A percentile compares a stretch with the other conserved stretches of the same genome.
phyloP scores from a whole-genome alignment of 1,140 invertebrate species.

The Philopotamus ludificatus region DNA sequence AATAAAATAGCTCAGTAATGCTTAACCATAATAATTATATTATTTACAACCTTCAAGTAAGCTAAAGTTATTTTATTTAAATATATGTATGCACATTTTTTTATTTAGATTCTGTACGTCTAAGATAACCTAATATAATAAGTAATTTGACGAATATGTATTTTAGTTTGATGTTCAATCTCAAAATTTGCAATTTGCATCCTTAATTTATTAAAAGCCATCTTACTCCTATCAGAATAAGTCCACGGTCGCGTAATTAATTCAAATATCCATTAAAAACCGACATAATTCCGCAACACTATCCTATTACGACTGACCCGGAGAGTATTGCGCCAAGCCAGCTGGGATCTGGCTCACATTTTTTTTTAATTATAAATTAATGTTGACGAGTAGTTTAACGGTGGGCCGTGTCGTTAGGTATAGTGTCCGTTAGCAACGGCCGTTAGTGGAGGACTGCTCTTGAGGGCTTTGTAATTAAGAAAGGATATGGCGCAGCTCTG shows the following conservation, averaged over 20 bases:
- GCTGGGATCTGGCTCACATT: not conserved
- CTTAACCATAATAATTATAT: no score
- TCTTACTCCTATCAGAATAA: not conserved
- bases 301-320: not conserved
- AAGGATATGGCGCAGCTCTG: slow-evolving; percentile 31
- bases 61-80: no score
- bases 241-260: no score
- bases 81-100: no score
- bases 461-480: slow-evolving; percentile 41
- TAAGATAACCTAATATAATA: no score
- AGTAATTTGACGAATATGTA: no score
- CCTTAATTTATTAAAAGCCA: not conserved
- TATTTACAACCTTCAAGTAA: no score
- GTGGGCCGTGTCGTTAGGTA: not conserved
- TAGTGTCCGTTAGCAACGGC: slow-evolving; percentile 13
- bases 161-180: no score
- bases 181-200: not conserved
- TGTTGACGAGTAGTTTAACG: not conserved
- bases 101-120: no score
- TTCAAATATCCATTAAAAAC: not conserved
- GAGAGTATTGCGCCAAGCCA: not conserved
- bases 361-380: not conserved
- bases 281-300: not conserved
- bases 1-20: no score
- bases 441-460: slow-evolving; percentile 10